Base-by-base conservation (phyloP, 2,797 vertebrate species). In the Bradypodion ventrale region DNA sequence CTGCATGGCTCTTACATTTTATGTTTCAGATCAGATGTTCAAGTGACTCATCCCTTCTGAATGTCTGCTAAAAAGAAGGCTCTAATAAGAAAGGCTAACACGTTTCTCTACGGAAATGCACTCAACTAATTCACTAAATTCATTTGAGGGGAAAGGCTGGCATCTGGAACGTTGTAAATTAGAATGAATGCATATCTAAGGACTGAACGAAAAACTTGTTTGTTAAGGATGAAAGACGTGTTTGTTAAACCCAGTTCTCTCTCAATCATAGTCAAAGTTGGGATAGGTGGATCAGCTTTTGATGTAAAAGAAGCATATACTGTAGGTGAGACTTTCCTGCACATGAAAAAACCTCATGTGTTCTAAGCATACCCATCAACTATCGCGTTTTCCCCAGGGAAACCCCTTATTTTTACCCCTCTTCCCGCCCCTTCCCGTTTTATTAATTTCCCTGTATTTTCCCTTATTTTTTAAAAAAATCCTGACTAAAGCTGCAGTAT, bases 41-140 rank as follows among this genome's bases (percentile, higher is more conserved):
- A 84, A 75, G 83, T 83, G 12, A 90, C 52, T 85, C 1, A 79
- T 83, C 83, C 87, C 0, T 0, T 88, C 79, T 83, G 72, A 83
- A 83, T 70, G 62, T 49, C 73, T 84, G 69, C 79, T 83, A 76
- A 69, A 37, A 23, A 77, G 75, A 83, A 84, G 78, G 73, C 29
- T 69, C 81, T 35, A 62, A 79, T 78, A 8, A 82, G 25, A 82
- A 68, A 80, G 86, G 82, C 59, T 9, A 35, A 42, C 19, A 40
- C 40, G 1, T 49, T 4, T 80, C 9, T 75, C 37, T 6, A 42
- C 35, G 29, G 44, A 21, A 75, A 79, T 80, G 32, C 35, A 21
- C 21, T 32, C 35, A 32, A 21, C 16, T 35, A 35, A 68, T 68
- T 32, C 32, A 68, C 21, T 16, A 6, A 23, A 37, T 68, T 37